These are phyloP conservation scores for Phoenicopterus ruber DNA, from an alignment of 2,113 vertebrate species.

Conservation along the genomic window DNA sequence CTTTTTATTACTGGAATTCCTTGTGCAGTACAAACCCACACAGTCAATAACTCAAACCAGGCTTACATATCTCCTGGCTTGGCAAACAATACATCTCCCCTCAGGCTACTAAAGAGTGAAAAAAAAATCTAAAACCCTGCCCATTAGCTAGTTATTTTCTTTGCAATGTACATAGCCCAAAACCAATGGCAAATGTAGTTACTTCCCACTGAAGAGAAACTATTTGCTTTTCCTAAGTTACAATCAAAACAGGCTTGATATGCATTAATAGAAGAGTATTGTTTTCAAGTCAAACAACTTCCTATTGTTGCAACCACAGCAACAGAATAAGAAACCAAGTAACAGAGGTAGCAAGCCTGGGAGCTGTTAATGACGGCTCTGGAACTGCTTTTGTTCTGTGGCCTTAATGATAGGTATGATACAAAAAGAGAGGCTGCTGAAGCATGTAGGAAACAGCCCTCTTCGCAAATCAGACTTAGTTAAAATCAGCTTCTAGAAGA, in stretches of 20 bases:
- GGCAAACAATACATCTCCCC: background rate
- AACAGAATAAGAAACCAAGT: background rate
- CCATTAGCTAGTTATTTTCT: background rate
- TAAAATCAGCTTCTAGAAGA: background rate
- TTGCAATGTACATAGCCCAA: background rate
- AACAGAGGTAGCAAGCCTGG: background rate
- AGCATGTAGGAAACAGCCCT: background rate
- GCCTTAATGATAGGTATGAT: background rate
- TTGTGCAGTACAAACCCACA: background rate
- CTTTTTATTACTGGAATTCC: slow-evolving; percentile 25
- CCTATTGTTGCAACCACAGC: background rate
- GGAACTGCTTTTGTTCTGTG: background rate
- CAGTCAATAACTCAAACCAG: slow-evolving; percentile 18
- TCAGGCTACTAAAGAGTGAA: background rate
- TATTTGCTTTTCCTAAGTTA: background rate
- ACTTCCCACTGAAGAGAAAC: background rate
- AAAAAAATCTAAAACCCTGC: background rate
- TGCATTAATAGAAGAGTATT: background rate
- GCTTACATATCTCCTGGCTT: background rate
- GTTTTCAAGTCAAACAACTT: background rate
- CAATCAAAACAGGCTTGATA: background rate
- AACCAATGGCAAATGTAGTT: background rate
- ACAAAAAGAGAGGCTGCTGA: background rate
- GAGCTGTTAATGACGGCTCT: background rate
- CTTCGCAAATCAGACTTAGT: background rate